Base-by-base conservation (phyloP, 2,113 vertebrate genomes). In the Euleptes europaea region DNA sequence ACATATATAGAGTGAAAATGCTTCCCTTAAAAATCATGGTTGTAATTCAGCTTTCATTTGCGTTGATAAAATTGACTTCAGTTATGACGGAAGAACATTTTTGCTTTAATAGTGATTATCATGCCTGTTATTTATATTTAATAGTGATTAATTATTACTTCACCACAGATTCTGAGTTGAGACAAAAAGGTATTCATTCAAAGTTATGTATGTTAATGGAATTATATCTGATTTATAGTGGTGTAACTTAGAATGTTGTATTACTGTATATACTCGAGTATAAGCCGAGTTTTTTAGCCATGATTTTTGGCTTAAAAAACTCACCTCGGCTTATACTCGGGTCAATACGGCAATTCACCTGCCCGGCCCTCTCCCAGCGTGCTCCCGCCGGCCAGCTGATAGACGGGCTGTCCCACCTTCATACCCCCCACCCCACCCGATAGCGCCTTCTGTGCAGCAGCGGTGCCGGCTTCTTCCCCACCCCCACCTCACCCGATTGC, bases 11-110 rank as follows among this genome's bases (percentile, higher is more conserved):
- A 89, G 80, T 33, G 35, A 33, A 82, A 88, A 86, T 12, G 65
- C 72, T 80, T 8, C 31, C 74, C 85, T 88, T 65, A 42, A 73
- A 89, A 81, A 88, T 66, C 1, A 86, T 71, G 4, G 40, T 90
- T 90, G 1, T 84, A 88, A 88, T 92, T 87, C 84, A 31, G 57
- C 84, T 79, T 92, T 89, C 88, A 92, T 78, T 71, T 63, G 54
- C 84, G 1, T 13, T 75, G 80, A 47, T 77, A 87, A 78, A 83
- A 87, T 65, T 3, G 0, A 57, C 4, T 10, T 1, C 42, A 42
- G 80, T 23, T 19, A 89, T 82, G 47, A 86, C 85, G 26, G 71
- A 10, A 83, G 76, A 70, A 42, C 1, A 0, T 33, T 2, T 1
- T 2, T 23, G 76, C 19, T 17, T 66, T 28, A 7, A 71, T 38